Conservation (phyloP, 2,113 vertebrate genomes). For the Microcebus ravelobensis region DNA sequence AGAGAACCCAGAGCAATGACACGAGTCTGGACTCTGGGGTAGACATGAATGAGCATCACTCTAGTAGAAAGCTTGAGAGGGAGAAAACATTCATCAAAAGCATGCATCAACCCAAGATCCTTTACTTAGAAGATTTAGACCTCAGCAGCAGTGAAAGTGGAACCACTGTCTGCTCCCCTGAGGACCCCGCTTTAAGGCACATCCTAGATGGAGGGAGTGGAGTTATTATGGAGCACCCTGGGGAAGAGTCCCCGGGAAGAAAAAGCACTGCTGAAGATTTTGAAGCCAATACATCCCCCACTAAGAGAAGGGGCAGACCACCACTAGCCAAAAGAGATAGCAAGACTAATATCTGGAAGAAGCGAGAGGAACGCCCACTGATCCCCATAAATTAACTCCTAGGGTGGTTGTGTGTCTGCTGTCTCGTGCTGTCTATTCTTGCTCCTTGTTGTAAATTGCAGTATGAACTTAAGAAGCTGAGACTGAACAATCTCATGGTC, state of each 20-base stretch:
- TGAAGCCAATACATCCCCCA: slow-evolving; percentile 80
- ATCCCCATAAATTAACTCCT: slow-evolving; percentile 84
- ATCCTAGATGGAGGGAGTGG: slow-evolving; percentile 87
- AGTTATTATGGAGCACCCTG: slow-evolving; percentile 67
- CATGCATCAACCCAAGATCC: slow-evolving; percentile 87
- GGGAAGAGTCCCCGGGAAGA: slow-evolving; percentile 79
- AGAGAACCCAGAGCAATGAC: slow-evolving; percentile 94
- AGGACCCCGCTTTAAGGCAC: slow-evolving; percentile 91
- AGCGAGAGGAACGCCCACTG: slow-evolving; percentile 87
- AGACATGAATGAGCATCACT: slow-evolving; percentile 96
- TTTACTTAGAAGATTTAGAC: slow-evolving; percentile 93
- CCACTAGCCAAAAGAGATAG: slow-evolving; percentile 83
- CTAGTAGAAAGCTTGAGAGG: slow-evolving; percentile 88
- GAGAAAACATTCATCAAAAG: slow-evolving; percentile 91
- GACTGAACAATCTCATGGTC: slow-evolving; percentile 68
- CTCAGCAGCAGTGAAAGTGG: slow-evolving; percentile 96
- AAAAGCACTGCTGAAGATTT: slow-evolving; percentile 75
- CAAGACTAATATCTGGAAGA: slow-evolving; percentile 88
- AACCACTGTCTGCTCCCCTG: slow-evolving; percentile 92
- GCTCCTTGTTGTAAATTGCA: slow-evolving; percentile 76
- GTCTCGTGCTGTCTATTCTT: slow-evolving; percentile 50
- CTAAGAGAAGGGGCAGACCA: slow-evolving; percentile 80
- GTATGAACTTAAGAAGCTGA: slow-evolving; percentile 70
- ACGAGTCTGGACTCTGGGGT: slow-evolving; percentile 97
- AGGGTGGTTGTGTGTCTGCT: slow-evolving; percentile 59